Evolutionary conservation across 2,888 invertebrate genomes (phyloP), one percentile per base, ranked within the genome.

Genomic region (Eristalis pertinax): DNA sequence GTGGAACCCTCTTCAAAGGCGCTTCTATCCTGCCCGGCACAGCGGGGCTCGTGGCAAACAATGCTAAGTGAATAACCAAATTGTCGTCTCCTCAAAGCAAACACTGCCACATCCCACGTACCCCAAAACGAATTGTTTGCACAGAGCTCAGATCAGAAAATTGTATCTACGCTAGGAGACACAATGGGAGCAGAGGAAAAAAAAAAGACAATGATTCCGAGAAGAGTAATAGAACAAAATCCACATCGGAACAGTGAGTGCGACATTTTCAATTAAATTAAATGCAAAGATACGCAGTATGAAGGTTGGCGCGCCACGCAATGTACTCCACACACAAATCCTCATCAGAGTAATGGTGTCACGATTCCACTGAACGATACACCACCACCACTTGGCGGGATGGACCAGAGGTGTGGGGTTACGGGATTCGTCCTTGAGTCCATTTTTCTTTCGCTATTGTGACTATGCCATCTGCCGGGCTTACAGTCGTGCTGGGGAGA

Each of bases 291-390:
- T 72, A 76, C 64, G 65, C 75, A 35, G 32, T 60, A 50, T 13
- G 58, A 41, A 29, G 8, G 24, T 7, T 24, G 11, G 24, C 76
- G 32, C 24, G 62, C 32, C 24, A 70, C 50, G 68, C 68, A 75
- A 80, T 80, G 75, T 10, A 8, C 32, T 32, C 32, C 67, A 43
- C 56, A 26, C 81, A 73, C 81, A 85, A 85, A 85, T 85, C 85
- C 85, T 70, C 80, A 85, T 81, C 69, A 73, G 35, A 69, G 64
- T 81, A 81, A 81, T 64, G 68, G 65, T 77, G 81, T 85, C 85
- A 85, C 85, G 85, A 69, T 75, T 77, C 58, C 22, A 19, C 35
- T 70, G 32, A 69, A 62, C 70, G 62, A 60, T 41, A 58, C 56
- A 13, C 32, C 35, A 62, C 32, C 35, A 62, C 26, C 43, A 29